Conservation (phyloP, 2,113 vertebrate species). For the Bambusicola thoracicus region DNA sequence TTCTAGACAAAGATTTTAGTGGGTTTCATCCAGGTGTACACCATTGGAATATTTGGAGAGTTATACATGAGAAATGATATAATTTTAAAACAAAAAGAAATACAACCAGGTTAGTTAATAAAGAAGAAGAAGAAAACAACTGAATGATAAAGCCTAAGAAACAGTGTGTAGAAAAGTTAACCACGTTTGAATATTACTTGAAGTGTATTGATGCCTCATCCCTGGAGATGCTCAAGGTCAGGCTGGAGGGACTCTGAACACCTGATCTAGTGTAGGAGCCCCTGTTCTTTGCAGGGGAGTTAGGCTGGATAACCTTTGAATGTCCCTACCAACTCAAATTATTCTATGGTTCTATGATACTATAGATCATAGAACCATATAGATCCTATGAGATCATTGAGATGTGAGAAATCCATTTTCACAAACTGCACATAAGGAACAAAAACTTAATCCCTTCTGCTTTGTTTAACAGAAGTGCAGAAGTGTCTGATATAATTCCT, state of each 20-base stretch:
- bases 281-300: no score
- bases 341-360: no score
- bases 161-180: not conserved
- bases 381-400: no score
- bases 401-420: not conserved
- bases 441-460: not conserved
- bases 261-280: no score
- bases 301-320: no score
- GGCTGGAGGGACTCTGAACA: no score
- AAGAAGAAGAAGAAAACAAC: no score
- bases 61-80: not conserved
- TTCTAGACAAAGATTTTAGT: not conserved
- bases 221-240: no score
- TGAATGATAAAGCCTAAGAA: not conserved
- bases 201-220: not conserved
- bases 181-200: not conserved
- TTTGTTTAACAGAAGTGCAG: not conserved
- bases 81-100: not conserved
- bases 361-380: no score
- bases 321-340: no score
- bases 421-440: not conserved
- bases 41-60: not conserved
- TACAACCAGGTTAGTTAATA: not conserved
- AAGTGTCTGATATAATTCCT: not conserved
- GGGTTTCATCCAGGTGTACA: not conserved